phyloP scores from a whole-genome alignment of 2,797 vertebrate species.

The Coluber constrictor region DNA sequence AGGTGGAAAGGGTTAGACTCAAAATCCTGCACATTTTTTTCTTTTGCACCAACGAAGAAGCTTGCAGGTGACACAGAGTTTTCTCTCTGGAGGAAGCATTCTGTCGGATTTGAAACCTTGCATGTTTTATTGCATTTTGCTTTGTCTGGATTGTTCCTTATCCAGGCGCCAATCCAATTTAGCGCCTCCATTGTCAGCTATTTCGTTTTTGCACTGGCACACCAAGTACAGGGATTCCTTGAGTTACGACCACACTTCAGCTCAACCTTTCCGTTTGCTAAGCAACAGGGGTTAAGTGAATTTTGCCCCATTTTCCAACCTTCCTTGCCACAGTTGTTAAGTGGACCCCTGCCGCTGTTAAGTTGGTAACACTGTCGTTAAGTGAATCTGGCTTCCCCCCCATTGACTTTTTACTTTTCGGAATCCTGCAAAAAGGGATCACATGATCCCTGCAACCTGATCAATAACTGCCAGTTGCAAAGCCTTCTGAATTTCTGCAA shows the following conservation, averaged over 20 bases:
- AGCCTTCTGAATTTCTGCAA: background rate
- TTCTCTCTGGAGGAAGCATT: background rate
- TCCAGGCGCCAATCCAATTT: background rate
- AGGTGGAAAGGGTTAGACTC: background rate
- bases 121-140: background rate
- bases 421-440: background rate
- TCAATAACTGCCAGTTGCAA: background rate
- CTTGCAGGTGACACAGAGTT: background rate
- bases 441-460: background rate
- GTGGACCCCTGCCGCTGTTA: background rate
- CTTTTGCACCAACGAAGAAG: background rate
- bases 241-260: no score
- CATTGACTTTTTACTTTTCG: background rate
- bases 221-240: no score
- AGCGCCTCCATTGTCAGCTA: no score
- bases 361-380: background rate
- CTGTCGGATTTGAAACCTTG: background rate
- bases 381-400: background rate
- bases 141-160: background rate
- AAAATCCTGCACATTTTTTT: background rate
- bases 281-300: background rate
- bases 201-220: no score
- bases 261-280: no score
- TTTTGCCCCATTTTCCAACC: background rate
- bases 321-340: background rate